A percentile compares a stretch with the other conserved stretches of the same genome.
phyloP scores from a whole-genome alignment of 2,888 invertebrate species.

The Sphecodes monilicornis region DNA sequence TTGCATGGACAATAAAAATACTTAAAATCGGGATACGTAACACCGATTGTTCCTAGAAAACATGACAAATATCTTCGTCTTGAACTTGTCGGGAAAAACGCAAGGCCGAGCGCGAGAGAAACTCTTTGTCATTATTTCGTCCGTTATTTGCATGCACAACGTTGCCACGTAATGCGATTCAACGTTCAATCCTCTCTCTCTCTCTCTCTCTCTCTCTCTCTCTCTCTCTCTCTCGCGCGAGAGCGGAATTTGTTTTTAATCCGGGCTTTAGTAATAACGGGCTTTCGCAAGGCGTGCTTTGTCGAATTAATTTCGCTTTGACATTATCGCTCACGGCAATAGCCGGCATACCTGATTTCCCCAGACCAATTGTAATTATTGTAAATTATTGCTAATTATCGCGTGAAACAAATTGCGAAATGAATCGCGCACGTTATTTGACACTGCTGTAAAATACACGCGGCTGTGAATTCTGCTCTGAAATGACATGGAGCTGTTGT shows the following conservation, averaged over 20 bases:
- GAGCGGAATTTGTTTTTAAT: constrained; percentile 37
- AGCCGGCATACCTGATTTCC: neutral
- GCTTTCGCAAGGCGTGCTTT: constrained; percentile 26
- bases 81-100: constrained; percentile 1
- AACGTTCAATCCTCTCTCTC: constrained; percentile 18
- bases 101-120: neutral
- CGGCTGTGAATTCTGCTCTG: neutral
- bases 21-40: neutral
- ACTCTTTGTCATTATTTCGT: neutral
- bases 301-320: constrained; percentile 34
- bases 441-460: neutral
- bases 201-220: neutral
- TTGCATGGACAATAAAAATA: neutral
- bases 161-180: neutral
- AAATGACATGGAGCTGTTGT: neutral
- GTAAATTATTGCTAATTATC: constrained; percentile 31
- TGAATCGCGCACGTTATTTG: neutral
- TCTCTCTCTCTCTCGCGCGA: neutral
- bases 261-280: constrained; percentile 25
- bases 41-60: neutral
- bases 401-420: neutral
- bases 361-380: constrained; percentile 23
- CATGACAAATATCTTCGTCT: neutral
- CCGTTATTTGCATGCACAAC: constrained; percentile 14
- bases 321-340: constrained; percentile 26